Base-by-base conservation (phyloP, 2,888 invertebrate species). In the Pherbina coryleti region DNA sequence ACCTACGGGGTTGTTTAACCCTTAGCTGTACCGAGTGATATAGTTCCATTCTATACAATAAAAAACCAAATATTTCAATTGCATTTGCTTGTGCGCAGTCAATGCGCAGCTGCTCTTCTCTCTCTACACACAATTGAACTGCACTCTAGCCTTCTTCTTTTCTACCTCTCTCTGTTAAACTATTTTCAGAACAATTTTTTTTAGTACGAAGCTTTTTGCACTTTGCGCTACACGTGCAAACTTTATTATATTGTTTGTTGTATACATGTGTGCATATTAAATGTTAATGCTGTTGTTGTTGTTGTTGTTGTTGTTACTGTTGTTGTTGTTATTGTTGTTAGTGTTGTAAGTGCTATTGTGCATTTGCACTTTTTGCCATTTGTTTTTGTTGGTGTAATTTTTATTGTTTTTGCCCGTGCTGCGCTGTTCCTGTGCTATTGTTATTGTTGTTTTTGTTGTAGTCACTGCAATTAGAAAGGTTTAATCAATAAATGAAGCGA, bases 401-500 rank as follows among this genome's bases (percentile, higher is more conserved):
- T 64, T 71, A 62, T 53, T 76, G 44, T 57, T 69, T 53, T 31
- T 74, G 71, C 62, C 75, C 22, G 64, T 78, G 64, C 70, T 71
- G 53, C n/a, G n/a, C n/a, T n/a, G n/a, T n/a, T n/a, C 62, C 75
- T 19, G 64, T 78, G 64, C 70, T 71, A 44, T 72, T 75, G 67
- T 66, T 72, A 44, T 79, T 78, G 67, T 49, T 64, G 64, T 75
- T 75, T 76, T 79, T 80, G 78, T 79, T 74, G 64, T 34, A 66
- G 79, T 80, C 79, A 80, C 60, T 77, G 77, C 75, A 81, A 78
- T 80, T 80, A 80, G 81, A 81, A 80, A 79, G 80, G 81, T 80
- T 80, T 79, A 80, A 78, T 80, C 79, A 81, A 79, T 79, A 81
- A 79, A 81, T 81, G 77, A 79, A 79, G 79, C 76, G 72, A 76